phyloP scores from a whole-genome alignment of 2,888 invertebrate species.

The Cylloceria caligata region DNA sequence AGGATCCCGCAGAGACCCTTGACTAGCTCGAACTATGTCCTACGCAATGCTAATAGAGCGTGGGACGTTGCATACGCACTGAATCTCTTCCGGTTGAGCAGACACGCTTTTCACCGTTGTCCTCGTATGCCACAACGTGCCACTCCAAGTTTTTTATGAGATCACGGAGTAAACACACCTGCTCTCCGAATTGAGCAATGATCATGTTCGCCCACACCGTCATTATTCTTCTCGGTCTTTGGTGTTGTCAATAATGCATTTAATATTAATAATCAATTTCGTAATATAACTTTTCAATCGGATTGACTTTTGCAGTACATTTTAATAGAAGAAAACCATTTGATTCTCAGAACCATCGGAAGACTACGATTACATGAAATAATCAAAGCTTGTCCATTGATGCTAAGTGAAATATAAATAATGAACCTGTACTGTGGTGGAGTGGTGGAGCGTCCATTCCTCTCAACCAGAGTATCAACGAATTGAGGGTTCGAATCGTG shows the following conservation, averaged over 20 bases:
- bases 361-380: too few relatives aligned
- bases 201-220: conserved; percentile 33
- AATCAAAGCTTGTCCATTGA: too few relatives aligned
- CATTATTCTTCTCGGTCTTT: conserved; percentile 15
- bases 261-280: not conserved
- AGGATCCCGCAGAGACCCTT: conserved; percentile 39
- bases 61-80: conserved; percentile 71
- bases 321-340: too few relatives aligned
- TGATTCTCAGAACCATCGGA: too few relatives aligned
- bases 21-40: conserved; percentile 57
- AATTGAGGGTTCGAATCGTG: too few relatives aligned
- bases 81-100: conserved; percentile 65
- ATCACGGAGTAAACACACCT: conserved; percentile 52
- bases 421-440: too few relatives aligned
- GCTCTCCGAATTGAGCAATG: conserved; percentile 63
- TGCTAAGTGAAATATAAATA: too few relatives aligned
- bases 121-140: conserved; percentile 36
- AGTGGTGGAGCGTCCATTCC: too few relatives aligned
- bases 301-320: too few relatives aligned
- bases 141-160: not conserved
- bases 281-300: too few relatives aligned
- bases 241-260: not conserved
- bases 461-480: too few relatives aligned
- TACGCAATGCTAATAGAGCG: conserved; percentile 74
- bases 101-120: conserved; percentile 63